A percentile compares a stretch with the other conserved stretches of the same genome.
Evolutionary conservation across 1,140 invertebrate genomes (phyloP).

Genomic region (Philotrypesis tridentata): DNA sequence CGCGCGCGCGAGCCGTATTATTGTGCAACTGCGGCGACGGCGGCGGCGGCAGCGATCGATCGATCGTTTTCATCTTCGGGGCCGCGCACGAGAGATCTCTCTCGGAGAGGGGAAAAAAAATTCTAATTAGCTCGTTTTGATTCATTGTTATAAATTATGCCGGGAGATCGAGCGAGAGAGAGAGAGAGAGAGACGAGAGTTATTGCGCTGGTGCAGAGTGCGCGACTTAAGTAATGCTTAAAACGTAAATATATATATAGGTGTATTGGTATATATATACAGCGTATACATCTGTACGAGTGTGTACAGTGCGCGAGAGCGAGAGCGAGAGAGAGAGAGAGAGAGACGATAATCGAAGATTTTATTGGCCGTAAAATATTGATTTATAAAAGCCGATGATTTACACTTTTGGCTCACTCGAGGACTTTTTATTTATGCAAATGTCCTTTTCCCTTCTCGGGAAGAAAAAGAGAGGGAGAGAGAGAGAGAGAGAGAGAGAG

Average conservation of each 20-base stretch:
- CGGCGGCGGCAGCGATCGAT: too few relatives aligned
- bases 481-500: neutral
- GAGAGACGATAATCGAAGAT: slow-evolving; percentile 23
- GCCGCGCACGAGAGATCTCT: too few relatives aligned
- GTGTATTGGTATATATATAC: too few relatives aligned
- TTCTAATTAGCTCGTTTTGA: slow-evolving; percentile 16
- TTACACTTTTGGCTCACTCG: slow-evolving; percentile 19
- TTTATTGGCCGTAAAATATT: slow-evolving; percentile 39
- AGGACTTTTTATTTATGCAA: slow-evolving; percentile 11
- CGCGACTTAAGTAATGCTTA: neutral
- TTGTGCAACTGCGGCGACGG: too few relatives aligned
- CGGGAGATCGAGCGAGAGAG: neutral
- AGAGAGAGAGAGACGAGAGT: neutral
- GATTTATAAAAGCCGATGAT: slow-evolving; percentile 36
- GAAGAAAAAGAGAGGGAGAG: neutral
- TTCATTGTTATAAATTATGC: slow-evolving; percentile 19
- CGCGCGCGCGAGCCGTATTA: too few relatives aligned
- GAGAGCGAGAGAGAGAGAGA: too few relatives aligned
- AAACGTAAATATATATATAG: neutral
- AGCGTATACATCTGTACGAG: too few relatives aligned
- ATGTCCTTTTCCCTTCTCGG: neutral
- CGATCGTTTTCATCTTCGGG: neutral
- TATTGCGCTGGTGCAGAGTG: neutral
- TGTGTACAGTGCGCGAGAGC: too few relatives aligned
- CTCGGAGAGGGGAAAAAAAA: neutral